Evolutionary conservation across 2,797 vertebrate genomes (phyloP).

Genomic region (Carapus acus): DNA sequence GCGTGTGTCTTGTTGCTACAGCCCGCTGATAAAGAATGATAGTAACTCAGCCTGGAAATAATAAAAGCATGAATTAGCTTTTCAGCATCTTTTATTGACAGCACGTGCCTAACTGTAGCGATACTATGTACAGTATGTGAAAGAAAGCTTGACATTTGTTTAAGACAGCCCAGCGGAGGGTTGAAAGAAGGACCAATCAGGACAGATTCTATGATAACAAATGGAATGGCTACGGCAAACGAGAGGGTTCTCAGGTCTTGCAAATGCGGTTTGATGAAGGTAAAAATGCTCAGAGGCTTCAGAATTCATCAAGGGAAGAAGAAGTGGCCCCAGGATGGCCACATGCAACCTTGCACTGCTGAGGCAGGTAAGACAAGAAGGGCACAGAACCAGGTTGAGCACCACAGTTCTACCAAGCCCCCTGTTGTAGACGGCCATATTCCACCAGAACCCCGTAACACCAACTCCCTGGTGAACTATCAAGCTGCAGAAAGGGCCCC

Average conservation of each 20-base stretch:
- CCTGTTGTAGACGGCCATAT: neutral
- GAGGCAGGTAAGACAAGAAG: slow-evolving; percentile 3
- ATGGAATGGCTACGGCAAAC: neutral
- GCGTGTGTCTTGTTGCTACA: no score
- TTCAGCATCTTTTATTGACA: no score
- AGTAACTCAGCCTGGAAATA: no score
- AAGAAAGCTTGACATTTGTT: no score
- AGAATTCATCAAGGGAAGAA: neutral
- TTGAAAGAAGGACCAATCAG: no score
- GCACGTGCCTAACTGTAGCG: no score
- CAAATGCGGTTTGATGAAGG: neutral
- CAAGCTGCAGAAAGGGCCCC: slow-evolving; percentile 2
- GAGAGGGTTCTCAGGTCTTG: neutral
- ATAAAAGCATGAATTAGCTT: no score
- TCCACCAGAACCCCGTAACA: neutral
- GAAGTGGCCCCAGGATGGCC: slow-evolving; percentile 2
- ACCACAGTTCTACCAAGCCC: slow-evolving; percentile 1
- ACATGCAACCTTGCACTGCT: slow-evolving; percentile 1
- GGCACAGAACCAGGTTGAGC: neutral
- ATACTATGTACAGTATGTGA: no score
- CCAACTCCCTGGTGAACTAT: slow-evolving; percentile 2
- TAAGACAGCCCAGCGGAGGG: no score
- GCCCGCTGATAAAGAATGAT: no score
- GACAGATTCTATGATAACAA: no score
- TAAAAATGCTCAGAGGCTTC: slow-evolving; percentile 1